Evolutionary conservation across 2,797 vertebrate genomes (phyloP).

Genomic region (Gorsachius magnificus): DNA sequence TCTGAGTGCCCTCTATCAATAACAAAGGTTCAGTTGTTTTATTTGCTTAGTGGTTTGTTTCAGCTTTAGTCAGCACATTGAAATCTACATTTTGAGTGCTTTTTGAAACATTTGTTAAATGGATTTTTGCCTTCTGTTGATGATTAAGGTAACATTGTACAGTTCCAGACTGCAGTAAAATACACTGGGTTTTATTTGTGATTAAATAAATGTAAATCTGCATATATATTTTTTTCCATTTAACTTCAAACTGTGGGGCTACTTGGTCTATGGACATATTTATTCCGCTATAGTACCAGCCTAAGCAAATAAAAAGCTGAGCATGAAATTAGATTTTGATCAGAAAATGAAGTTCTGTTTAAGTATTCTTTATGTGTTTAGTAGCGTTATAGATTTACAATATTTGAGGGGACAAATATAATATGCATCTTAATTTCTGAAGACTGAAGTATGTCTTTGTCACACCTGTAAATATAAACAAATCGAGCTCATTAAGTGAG

Average conservation of each 20-base stretch:
- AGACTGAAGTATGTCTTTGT: background rate
- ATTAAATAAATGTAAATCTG: conserved; percentile 39
- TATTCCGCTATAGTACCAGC: background rate
- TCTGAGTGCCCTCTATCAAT: conserved; percentile 30
- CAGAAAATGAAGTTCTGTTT: conserved; percentile 3
- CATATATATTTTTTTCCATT: background rate
- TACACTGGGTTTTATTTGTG: background rate
- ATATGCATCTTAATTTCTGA: background rate
- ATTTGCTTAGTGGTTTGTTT: conserved; percentile 35
- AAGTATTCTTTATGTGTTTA: background rate
- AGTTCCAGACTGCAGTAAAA: background rate
- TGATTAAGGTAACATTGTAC: conserved; percentile 7
- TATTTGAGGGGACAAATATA: background rate
- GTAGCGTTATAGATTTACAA: background rate
- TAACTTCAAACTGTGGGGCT: background rate
- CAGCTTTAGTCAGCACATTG: conserved; percentile 46
- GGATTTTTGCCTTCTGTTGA: conserved; percentile 36
- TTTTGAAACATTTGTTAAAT: conserved; percentile 40
- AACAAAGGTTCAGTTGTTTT: conserved; percentile 59
- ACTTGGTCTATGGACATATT: background rate
- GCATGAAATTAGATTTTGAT: background rate
- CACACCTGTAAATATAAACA: background rate
- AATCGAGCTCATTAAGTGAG: background rate
- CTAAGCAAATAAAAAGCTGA: conserved; percentile 21
- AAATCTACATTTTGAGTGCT: conserved; percentile 55